Conservation (phyloP, 2,113 vertebrate species). For the Alligator mississippiensis region DNA sequence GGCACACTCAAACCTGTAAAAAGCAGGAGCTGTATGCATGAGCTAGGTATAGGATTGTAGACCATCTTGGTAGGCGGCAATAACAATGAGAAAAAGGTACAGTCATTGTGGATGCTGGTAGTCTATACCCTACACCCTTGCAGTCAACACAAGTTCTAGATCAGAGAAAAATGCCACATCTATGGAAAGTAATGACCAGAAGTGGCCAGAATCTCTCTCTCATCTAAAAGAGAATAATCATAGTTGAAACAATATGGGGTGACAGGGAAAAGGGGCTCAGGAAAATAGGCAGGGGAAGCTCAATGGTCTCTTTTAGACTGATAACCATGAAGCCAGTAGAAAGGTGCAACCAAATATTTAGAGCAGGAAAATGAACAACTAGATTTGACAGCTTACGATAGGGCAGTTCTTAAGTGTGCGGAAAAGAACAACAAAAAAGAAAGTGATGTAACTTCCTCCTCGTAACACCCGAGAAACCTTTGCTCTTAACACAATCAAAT, state of each 20-base stretch:
- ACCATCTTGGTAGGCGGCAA: background rate
- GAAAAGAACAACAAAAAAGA: background rate
- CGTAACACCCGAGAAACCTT: rapidly evolving
- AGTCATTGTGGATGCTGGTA: too few species aligned
- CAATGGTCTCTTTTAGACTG: background rate
- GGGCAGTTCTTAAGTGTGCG: background rate
- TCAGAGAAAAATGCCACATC: background rate
- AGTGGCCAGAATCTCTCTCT: background rate
- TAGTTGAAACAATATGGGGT: background rate
- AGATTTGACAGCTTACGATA: background rate
- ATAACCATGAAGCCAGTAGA: background rate
- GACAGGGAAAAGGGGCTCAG: background rate
- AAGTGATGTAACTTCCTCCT: background rate
- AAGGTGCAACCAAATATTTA: background rate
- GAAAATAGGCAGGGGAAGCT: background rate
- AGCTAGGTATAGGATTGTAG: background rate
- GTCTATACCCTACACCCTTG: too few species aligned
- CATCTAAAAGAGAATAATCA: background rate
- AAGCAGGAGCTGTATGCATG: background rate
- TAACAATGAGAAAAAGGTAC: background rate
- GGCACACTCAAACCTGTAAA: background rate
- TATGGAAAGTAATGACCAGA: background rate
- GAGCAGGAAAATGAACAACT: background rate
- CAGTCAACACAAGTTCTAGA: too few species aligned
- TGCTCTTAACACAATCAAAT: background rate